A percentile compares a stretch with the other conserved stretches of the same genome.
These are phyloP conservation scores for Caenorhabditis panamensis DNA, from an alignment of 2,888 invertebrate species.

Conservation along the genomic window DNA sequence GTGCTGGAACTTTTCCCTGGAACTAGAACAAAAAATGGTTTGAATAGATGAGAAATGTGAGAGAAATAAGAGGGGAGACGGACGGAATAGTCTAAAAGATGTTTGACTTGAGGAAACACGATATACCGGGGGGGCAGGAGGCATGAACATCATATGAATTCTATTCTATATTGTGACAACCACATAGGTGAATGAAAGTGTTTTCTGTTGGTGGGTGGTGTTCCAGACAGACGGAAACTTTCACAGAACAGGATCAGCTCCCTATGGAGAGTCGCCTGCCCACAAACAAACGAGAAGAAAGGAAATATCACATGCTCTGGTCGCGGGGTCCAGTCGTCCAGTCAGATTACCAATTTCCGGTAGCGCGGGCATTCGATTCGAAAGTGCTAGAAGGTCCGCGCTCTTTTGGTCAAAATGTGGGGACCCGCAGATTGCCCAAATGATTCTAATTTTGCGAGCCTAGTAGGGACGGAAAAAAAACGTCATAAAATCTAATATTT, in stretches of 20 bases:
- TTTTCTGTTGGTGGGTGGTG: background rate
- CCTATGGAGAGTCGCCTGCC: background rate
- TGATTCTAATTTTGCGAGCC: slow-evolving; percentile 5
- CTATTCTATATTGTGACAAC: slow-evolving; percentile 17
- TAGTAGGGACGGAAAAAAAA: background rate
- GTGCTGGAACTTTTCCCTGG: no score
- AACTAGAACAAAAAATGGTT: slow-evolving; percentile 38
- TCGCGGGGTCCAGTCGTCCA: slow-evolving; percentile 27
- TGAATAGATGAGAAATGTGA: slow-evolving; percentile 25
- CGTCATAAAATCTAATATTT: background rate
- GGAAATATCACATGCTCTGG: slow-evolving; percentile 31
- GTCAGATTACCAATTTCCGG: slow-evolving; percentile 56
- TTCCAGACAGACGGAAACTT: slow-evolving; percentile 11
- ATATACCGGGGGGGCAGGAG: slow-evolving; percentile 22
- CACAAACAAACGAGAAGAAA: slow-evolving; percentile 13
- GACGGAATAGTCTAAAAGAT: slow-evolving; percentile 11
- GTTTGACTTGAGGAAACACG: slow-evolving; percentile 41
- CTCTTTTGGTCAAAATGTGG: background rate
- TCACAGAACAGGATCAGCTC: slow-evolving; percentile 26
- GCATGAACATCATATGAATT: slow-evolving; percentile 12
- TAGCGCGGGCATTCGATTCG: slow-evolving; percentile 27
- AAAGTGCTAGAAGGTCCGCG: slow-evolving; percentile 32
- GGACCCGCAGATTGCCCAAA: slow-evolving; percentile 9
- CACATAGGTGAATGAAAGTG: slow-evolving; percentile 1
- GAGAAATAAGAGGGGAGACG: background rate